These are phyloP conservation scores for Antedon mediterranea DNA, from an alignment of 53 echinoderm and acorn worm species.

Conservation along the genomic window DNA sequence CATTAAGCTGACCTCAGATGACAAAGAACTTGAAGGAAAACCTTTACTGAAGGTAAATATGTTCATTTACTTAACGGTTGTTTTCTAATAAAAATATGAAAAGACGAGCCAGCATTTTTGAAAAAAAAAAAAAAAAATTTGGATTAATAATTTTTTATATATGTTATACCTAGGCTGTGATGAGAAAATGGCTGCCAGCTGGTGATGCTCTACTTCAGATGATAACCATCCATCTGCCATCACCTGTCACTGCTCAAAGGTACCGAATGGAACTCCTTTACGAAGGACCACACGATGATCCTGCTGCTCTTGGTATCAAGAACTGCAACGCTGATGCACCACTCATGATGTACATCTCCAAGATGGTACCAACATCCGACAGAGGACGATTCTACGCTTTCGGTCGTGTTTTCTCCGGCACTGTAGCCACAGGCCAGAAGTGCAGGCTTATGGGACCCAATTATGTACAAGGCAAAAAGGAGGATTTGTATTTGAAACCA, in stretches of 20 bases:
- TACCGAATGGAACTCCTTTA: slow-evolving; percentile 94
- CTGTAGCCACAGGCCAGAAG: slow-evolving; percentile 57
- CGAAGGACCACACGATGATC: slow-evolving; percentile 85
- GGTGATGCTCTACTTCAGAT: slow-evolving; percentile 94
- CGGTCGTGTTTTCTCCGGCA: slow-evolving; percentile 88
- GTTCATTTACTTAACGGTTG: too few species aligned
- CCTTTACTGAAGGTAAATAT: slow-evolving; percentile 59
- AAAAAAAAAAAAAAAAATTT: too few species aligned
- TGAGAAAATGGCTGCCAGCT: slow-evolving; percentile 88
- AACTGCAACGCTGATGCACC: slow-evolving; percentile 64
- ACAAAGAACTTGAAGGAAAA: slow-evolving; percentile 52
- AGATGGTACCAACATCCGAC: slow-evolving; percentile 91
- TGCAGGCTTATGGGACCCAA: slow-evolving; percentile 96
- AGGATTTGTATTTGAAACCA: slow-evolving; percentile 58
- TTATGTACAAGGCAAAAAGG: slow-evolving; percentile 87
- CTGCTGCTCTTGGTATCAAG: slow-evolving; percentile 77
- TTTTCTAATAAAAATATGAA: too few species aligned
- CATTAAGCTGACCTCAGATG: slow-evolving; percentile 31
- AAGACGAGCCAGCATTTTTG: too few species aligned
- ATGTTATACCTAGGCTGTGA: slow-evolving; percentile 51
- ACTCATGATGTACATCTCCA: slow-evolving; percentile 85
- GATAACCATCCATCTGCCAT: slow-evolving; percentile 97
- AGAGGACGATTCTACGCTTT: slow-evolving; percentile 96
- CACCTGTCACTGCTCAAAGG: slow-evolving; percentile 74
- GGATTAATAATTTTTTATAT: too few species aligned